Evolutionary conservation across 2,797 vertebrate species (phyloP).

Genomic region (Austrolebias charrua): DNA sequence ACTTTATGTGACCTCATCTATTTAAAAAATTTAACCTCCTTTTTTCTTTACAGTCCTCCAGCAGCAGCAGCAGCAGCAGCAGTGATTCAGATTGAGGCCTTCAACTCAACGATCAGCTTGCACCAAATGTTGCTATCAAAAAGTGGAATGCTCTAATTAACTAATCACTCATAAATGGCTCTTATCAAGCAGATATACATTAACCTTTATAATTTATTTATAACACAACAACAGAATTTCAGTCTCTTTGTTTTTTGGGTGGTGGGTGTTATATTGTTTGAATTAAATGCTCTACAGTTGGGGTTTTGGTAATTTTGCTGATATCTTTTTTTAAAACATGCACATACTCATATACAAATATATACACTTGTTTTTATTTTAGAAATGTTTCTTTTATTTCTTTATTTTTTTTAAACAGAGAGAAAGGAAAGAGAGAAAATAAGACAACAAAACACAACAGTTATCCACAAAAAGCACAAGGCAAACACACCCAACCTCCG

Average conservation of each 20-base stretch:
- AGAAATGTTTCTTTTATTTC: not conserved
- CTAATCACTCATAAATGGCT: conserved; percentile 5
- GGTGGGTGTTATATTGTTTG: conserved; percentile 1
- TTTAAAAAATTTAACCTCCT: not conserved
- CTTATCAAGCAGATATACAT: not conserved
- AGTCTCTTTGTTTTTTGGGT: not conserved
- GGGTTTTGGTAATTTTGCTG: not conserved
- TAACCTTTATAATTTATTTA: conserved; percentile 8
- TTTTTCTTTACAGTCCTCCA: conserved; percentile 61
- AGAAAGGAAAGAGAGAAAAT: too few relatives aligned
- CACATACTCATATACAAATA: not conserved
- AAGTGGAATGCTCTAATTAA: conserved; percentile 1
- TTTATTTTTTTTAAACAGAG: too few relatives aligned
- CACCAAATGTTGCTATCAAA: conserved; percentile 9
- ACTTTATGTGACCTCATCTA: not conserved
- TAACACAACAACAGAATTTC: not conserved
- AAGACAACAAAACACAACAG: too few relatives aligned
- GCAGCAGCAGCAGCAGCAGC: conserved; percentile 74
- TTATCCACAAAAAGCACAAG: too few relatives aligned
- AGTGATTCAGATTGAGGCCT: conserved; percentile 59
- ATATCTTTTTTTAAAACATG: not conserved
- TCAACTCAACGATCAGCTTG: conserved; percentile 10
- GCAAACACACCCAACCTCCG: too few relatives aligned
- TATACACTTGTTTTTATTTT: not conserved
- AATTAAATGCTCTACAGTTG: not conserved